Base-by-base conservation (phyloP, 2,113 vertebrate genomes). In the Aegotheles bennettii region DNA sequence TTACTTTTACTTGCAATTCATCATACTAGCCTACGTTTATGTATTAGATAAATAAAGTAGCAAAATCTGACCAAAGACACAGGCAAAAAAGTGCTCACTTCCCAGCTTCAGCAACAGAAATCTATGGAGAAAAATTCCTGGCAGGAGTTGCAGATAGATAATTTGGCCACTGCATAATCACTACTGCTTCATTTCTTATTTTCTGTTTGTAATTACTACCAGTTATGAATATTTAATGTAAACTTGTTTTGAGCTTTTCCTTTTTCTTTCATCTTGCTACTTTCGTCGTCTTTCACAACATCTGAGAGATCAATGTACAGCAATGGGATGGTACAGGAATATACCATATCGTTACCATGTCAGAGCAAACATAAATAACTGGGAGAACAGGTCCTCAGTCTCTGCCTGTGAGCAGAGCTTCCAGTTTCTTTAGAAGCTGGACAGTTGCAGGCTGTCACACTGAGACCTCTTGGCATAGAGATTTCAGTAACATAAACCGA, bases 191-290 rank as follows among this genome's bases (percentile, higher is more conserved):
- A 94, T 94, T 96, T 97, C 65, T 70, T 95, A 71, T 96, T 97
- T 97, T 98, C 86, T 96, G 78, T 94, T 97, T 96, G 84, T 95
- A 97, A 97, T 98, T 97, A 97, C 95, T 93, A 91, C 63, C 70
- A 84, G 60, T 84, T 93, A 98, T 98, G 94, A 97, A 97, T 98
- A 97, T 98, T 97, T 98, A 93, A 97, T 95, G 56, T 63, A 45
- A 80, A 29, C 47, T 56, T 93, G 86, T 97, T 97, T 96, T 63
- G 60, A 53, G 16, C 64, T 87, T 97, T 97, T 92, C 81, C n/a
- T 70, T 96, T 94, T 91, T 87, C 93, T 97, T 97, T 95, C 67
- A 94, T 94, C 95, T 97, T 82, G 23, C 12, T 53, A 26, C 95
- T 95, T 96, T 97, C 87, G 80, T 91, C 64, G 3, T 79, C 60